Conservation (phyloP, 1,140 invertebrate genomes). For the Dinothrombium tinctorium region DNA sequence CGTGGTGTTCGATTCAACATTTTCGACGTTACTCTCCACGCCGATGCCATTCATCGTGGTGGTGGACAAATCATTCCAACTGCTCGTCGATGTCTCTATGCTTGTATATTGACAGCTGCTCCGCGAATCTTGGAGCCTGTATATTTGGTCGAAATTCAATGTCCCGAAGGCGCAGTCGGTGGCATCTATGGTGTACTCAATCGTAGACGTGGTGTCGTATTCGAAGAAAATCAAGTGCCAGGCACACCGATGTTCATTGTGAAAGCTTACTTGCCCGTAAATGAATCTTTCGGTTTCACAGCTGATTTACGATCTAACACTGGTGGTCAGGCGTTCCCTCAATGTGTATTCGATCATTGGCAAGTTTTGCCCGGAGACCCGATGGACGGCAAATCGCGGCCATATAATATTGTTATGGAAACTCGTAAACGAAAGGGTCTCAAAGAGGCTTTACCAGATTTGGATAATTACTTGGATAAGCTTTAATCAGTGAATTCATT, state of each 20-base stretch:
- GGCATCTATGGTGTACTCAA: constrained; percentile 30
- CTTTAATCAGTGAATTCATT: too few relatives aligned
- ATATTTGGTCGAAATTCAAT: constrained; percentile 97
- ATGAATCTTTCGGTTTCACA: constrained; percentile 59
- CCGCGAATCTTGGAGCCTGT: constrained; percentile 94
- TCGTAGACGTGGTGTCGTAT: constrained; percentile 28
- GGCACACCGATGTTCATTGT: constrained; percentile 97
- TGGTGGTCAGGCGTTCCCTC: constrained; percentile 98
- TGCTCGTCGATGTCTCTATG: constrained; percentile 87
- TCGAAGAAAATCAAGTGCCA: constrained; percentile 38
- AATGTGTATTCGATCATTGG: constrained; percentile 99
- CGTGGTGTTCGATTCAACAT: constrained; percentile 92
- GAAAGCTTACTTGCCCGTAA: constrained; percentile 69
- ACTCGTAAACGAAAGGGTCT: constrained; percentile 97
- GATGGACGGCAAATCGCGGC: constrained; percentile 46
- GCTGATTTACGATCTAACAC: constrained; percentile 94
- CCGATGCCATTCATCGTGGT: constrained; percentile 98
- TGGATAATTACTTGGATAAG: constrained; percentile 41
- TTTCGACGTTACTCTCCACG: constrained; percentile 94
- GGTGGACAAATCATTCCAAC: constrained; percentile 99
- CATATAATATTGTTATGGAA: constrained; percentile 60
- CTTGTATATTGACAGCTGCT: constrained; percentile 68
- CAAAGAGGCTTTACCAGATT: constrained; percentile 84
- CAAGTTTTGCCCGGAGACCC: constrained; percentile 90
- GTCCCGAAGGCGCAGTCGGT: constrained; percentile 62